Percentiles rank a stretch among this genome's conserved stretches.
Evolutionary conservation across 1,140 invertebrate genomes (phyloP).

Genomic region (Drosophila tropicalis): DNA sequence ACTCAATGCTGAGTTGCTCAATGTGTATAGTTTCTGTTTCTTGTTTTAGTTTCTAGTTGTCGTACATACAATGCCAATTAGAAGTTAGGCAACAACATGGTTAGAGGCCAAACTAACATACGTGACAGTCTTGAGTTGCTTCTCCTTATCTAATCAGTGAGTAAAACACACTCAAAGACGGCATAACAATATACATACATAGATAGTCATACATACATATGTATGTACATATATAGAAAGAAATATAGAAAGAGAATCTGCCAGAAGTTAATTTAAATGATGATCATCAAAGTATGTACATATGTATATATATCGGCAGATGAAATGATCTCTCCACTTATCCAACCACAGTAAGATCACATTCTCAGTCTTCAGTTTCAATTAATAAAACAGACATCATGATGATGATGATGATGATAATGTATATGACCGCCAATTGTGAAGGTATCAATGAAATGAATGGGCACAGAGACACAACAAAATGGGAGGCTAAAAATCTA

Average conservation of each 20-base stretch:
- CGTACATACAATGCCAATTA: slow-evolving; percentile 75
- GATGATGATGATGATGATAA: slow-evolving; percentile 19
- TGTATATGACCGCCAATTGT: slow-evolving; percentile 19
- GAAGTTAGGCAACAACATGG: slow-evolving; percentile 61
- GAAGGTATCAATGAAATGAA: slow-evolving; percentile 18
- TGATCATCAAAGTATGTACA: too few species aligned
- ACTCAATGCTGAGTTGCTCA: slow-evolving; percentile 37
- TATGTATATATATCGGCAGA: slow-evolving; percentile 16
- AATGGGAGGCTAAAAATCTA: background rate
- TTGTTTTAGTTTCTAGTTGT: slow-evolving; percentile 3
- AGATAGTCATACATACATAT: too few species aligned
- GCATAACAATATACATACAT: background rate
- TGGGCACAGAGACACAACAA: background rate
- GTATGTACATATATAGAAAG: slow-evolving; percentile 10
- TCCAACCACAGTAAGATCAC: background rate
- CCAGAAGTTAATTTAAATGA: background rate
- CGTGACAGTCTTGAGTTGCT: slow-evolving; percentile 41
- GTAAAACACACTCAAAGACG: too few species aligned
- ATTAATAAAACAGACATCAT: slow-evolving; percentile 46
- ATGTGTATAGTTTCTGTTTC: slow-evolving; percentile 22
- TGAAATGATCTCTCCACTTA: slow-evolving; percentile 21
- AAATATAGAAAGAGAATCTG: slow-evolving; percentile 15
- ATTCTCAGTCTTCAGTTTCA: slow-evolving; percentile 36
- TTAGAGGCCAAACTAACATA: slow-evolving; percentile 8
- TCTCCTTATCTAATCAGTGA: slow-evolving; percentile 61